These are phyloP conservation scores for Tipula vernalis DNA, from an alignment of 2,888 invertebrate species.

Conservation along the genomic window DNA sequence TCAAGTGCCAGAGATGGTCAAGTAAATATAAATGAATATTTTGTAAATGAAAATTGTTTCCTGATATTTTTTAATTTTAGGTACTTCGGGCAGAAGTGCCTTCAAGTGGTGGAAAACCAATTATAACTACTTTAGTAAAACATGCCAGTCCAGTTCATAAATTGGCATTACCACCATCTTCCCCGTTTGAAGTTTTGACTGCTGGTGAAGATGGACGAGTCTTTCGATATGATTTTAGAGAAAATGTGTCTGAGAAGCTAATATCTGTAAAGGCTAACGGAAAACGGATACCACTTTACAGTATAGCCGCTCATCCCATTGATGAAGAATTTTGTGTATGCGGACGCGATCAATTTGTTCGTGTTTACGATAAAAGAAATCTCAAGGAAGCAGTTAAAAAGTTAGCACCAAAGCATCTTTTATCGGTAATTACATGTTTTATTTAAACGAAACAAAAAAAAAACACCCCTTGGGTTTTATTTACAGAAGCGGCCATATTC, in stretches of 20 bases:
- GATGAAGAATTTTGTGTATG: slow-evolving; percentile 68
- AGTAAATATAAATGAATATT: slow-evolving; percentile 25
- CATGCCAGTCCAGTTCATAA: slow-evolving; percentile 75
- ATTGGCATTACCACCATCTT: slow-evolving; percentile 59
- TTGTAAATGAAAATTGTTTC: background rate
- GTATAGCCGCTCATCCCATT: slow-evolving; percentile 75
- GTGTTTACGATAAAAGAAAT: slow-evolving; percentile 62
- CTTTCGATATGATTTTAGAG: slow-evolving; percentile 68
- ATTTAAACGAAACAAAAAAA: background rate
- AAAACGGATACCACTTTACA: slow-evolving; percentile 67
- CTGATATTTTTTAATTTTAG: slow-evolving; percentile 25
- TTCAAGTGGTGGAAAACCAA: slow-evolving; percentile 35
- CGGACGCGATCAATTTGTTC: slow-evolving; percentile 66
- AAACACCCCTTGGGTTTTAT: slow-evolving; percentile 9
- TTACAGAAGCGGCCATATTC: slow-evolving; percentile 23
- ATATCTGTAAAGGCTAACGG: slow-evolving; percentile 39
- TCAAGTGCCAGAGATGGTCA: slow-evolving; percentile 85
- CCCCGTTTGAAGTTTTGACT: slow-evolving; percentile 66
- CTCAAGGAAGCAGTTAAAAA: slow-evolving; percentile 39
- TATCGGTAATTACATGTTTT: slow-evolving; percentile 20
- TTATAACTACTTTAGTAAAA: slow-evolving; percentile 44
- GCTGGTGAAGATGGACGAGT: slow-evolving; percentile 83
- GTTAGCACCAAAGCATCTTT: slow-evolving; percentile 39
- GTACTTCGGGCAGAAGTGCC: slow-evolving; percentile 48
- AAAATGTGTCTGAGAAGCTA: slow-evolving; percentile 23